Base-by-base conservation (phyloP, 2,113 vertebrate species). In the human region DNA sequence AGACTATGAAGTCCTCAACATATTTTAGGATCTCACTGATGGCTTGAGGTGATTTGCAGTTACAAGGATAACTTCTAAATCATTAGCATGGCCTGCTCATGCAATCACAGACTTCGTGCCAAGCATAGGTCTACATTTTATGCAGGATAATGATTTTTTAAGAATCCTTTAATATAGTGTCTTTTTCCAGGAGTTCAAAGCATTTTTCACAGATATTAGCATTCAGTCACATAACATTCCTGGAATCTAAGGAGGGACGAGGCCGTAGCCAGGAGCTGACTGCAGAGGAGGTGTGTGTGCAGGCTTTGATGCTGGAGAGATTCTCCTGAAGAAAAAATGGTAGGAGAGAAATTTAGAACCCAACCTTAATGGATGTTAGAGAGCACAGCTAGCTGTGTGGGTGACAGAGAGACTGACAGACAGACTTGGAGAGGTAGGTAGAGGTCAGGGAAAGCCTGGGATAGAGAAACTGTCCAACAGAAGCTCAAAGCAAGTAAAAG, bases 151-250 rank as follows among this genome's bases (percentile, higher is more conserved):
- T 50, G 79, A 35, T 64, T 83, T 91, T 76, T 81, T 55, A 70
- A 78, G 48, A 68, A n/a, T 64, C 59, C 75, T 93, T 92, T 13
- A 43, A 40, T 20, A 87, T 0, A 20, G 27, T 48, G 35, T 81
- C 72, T 78, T 95, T 78, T 79, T 59, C 64, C 25, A 50, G 61
- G 81, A 70, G 38, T 90, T 95, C 89, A 93, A 89, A 97, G 79
- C 59, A 14, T 73, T 96, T 95, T 94, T 89, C 59, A 17, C 38
- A 75, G 90, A 50, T 81, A 59, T 78, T 48, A 88, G 40, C 32
- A 2, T 25, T 94, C 16, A 0, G 22, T 91, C 83, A 50, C 79
- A 55, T 22, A 78, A 38, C 89, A 75, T 52, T 90, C 45, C 82
- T 52, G 73, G 83, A 73, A 84, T 64, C 66, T 50, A 10, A 73